Conservation (phyloP, 2,888 invertebrate genomes). For the Chouioia cunea region DNA sequence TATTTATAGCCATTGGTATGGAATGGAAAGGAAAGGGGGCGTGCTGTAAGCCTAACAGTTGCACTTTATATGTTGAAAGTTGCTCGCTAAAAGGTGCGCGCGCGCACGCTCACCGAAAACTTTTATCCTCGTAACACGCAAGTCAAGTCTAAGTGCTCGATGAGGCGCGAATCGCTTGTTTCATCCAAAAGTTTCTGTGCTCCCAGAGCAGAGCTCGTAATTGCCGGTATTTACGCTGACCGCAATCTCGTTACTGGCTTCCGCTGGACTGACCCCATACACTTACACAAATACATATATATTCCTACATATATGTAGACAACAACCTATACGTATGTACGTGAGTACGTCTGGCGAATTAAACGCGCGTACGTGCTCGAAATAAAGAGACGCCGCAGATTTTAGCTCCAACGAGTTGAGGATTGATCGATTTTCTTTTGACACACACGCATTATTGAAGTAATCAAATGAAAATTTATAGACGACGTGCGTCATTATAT, state of each 20-base stretch:
- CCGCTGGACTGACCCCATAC: background rate
- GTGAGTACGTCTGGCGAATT: constrained; percentile 23
- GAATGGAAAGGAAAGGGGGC: background rate
- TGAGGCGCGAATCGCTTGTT: constrained; percentile 35
- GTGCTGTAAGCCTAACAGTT: constrained; percentile 2
- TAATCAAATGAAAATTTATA: constrained; percentile 29
- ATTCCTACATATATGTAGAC: background rate
- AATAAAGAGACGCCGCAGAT: constrained; percentile 30
- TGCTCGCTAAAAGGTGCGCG: background rate
- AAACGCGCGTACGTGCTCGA: constrained; percentile 39
- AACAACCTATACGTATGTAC: background rate
- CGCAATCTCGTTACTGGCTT: constrained; percentile 42
- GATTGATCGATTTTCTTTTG: constrained; percentile 26
- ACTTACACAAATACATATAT: background rate
- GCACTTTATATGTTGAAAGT: constrained; percentile 30
- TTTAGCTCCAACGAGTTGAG: background rate
- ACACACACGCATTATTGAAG: constrained; percentile 9
- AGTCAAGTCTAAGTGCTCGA: constrained; percentile 15
- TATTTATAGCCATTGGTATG: constrained; percentile 11
- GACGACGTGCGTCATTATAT: constrained; percentile 29
- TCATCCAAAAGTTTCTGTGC: constrained; percentile 22
- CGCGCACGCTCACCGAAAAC: background rate
- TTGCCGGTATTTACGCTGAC: constrained; percentile 40
- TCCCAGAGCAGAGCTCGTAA: constrained; percentile 18
- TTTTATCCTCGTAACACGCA: background rate